These are phyloP conservation scores for Calephelis perditalis DNA, from an alignment of 2,888 invertebrate genomes.

Conservation along the genomic window DNA sequence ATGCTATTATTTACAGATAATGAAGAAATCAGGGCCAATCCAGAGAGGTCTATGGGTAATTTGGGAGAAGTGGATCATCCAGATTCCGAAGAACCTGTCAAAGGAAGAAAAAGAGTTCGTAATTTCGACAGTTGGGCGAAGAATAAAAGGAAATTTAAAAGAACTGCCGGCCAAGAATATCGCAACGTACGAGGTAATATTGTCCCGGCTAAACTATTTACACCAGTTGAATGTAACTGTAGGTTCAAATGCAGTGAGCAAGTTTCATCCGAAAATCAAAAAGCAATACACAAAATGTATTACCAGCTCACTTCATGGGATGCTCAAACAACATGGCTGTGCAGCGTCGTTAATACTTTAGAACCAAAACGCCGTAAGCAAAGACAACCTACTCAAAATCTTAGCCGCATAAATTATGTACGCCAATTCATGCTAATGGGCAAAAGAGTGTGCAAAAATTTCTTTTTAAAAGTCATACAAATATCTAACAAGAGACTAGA, in stretches of 20 bases:
- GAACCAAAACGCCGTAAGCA: no score
- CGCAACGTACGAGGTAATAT: slow-evolving; percentile 1
- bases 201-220: slow-evolving; percentile 2
- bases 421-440: no score
- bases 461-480: no score
- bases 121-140: slow-evolving; percentile 16
- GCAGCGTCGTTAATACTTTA: no score
- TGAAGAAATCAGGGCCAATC: slow-evolving; percentile 20
- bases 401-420: no score
- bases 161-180: background rate
- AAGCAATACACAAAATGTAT: no score
- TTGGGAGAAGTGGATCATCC: slow-evolving; percentile 23
- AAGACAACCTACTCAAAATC: no score
- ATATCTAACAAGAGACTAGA: no score
- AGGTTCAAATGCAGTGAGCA: background rate
- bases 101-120: slow-evolving; percentile 12
- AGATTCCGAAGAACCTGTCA: slow-evolving; percentile 25
- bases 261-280: background rate
- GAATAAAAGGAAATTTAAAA: slow-evolving; percentile 6
- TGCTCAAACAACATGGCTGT: no score
- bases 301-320: no score
- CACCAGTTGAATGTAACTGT: background rate
- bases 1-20: slow-evolving; percentile 21
- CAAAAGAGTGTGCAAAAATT: no score
- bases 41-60: slow-evolving; percentile 22